Conservation (phyloP, 2,888 invertebrate genomes). For the Ormyrus rosae region DNA sequence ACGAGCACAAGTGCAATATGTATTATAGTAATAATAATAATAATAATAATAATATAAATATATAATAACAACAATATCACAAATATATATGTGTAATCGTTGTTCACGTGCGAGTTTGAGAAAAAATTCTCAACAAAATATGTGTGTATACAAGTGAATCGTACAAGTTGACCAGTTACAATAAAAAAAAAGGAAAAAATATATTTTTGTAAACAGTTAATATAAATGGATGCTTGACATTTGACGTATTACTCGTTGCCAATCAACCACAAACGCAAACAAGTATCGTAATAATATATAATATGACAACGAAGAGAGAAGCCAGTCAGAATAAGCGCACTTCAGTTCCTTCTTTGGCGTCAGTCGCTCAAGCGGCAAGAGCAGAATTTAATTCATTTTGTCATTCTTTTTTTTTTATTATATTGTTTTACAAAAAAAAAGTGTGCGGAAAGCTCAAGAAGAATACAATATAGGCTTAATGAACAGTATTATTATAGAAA, state of each 20-base stretch:
- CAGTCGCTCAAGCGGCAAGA: conserved; percentile 71
- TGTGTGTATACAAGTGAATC: conserved; percentile 50
- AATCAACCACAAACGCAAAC: conserved; percentile 34
- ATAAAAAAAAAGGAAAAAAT: conserved; percentile 49
- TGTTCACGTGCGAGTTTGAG: conserved; percentile 29
- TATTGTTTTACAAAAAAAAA: conserved; percentile 50
- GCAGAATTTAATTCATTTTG: conserved; percentile 54
- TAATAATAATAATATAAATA: conserved; percentile 12
- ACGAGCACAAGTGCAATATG: conserved; percentile 36
- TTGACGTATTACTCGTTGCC: conserved; percentile 21
- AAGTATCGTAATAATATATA: conserved; percentile 13
- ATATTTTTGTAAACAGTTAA: conserved; percentile 38
- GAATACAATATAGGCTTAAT: conserved; percentile 3
- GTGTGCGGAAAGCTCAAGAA: conserved; percentile 26
- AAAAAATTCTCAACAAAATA: conserved; percentile 31
- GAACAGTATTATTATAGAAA: neutral
- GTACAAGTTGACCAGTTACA: conserved; percentile 65
- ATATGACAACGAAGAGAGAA: conserved; percentile 56
- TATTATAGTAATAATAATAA: conserved; percentile 10
- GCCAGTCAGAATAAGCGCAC: conserved; percentile 69
- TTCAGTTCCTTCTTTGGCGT: conserved; percentile 58
- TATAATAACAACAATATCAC: conserved; percentile 39
- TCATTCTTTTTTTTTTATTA: conserved; percentile 52
- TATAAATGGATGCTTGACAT: conserved; percentile 3
- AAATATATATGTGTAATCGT: conserved; percentile 35